A percentile compares a stretch with the other conserved stretches of the same genome.
phyloP scores from a whole-genome alignment of 2,797 vertebrate genomes.

The Intellagama lesueurii region DNA sequence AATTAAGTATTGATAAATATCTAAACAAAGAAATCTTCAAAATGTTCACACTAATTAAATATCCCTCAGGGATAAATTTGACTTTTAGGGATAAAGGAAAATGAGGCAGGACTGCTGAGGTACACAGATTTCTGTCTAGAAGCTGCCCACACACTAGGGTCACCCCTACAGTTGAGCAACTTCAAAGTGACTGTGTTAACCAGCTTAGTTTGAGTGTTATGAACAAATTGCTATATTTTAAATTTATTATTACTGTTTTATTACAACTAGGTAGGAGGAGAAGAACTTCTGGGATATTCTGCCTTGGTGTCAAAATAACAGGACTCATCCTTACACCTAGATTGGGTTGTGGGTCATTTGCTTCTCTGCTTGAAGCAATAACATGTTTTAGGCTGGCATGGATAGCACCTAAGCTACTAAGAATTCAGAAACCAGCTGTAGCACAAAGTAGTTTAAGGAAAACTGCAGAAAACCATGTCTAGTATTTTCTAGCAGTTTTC shows the following conservation, averaged over 20 bases:
- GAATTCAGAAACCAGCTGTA: no score
- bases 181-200: background rate
- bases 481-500: no score
- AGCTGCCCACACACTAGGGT: background rate
- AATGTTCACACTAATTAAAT: background rate
- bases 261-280: background rate
- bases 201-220: background rate
- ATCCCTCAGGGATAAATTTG: background rate
- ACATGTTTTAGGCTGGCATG: no score
- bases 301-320: background rate
- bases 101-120: background rate
- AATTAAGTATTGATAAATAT: no score
- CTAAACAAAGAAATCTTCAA: background rate
- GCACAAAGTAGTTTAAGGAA: no score
- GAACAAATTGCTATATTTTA: background rate
- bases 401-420: no score
- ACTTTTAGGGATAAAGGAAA: background rate
- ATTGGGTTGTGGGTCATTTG: no score
- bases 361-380: no score
- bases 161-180: background rate
- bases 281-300: background rate
- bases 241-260: background rate
- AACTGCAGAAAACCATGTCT: no score
- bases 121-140: background rate
- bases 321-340: background rate